Evolutionary conservation across 2,113 vertebrate species (phyloP), one percentile per base, ranked within the genome.

Genomic region (Ameiurus melas): DNA sequence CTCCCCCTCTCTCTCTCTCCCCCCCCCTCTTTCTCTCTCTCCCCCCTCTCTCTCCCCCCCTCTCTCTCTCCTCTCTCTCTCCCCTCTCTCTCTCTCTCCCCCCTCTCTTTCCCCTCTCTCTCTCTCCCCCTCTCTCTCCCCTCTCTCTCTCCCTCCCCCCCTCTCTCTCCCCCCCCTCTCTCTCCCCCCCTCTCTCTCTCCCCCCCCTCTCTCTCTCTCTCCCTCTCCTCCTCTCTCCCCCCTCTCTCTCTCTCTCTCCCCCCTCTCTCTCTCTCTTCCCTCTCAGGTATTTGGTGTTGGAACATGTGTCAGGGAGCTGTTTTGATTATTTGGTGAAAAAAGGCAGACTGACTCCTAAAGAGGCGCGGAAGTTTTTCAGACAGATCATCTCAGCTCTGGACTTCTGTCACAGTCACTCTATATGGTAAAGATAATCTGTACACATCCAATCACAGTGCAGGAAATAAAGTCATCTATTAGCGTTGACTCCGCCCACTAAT

Each of bases 271-370:
- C 9, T 25, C 71, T 30, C 75, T 39, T 79, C 0, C 17, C 75
- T 58, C 3, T 0, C 92, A 98, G 97, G 93, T 98, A 98, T 90
- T 93, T 98, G 93, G 97, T 98, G 88, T 91, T 98, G 92, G 97
- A 98, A 92, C 97, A 98, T 0, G 97, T 98, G 53, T 97, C 97
- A 3, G 97, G 97, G 0, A 98, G 92, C 94, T 98, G 33, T 98
- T 98, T 98, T 16, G 97, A 98, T 93, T 98, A 98, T 92, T 93
- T 98, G 92, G 97, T 98, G 82, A 97, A 98, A 92, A 98, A 98
- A 92, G 97, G 97, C 66, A 91, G 97, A 19, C 91, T 98, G 89
- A 98, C 97, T 17, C 97, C 97, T 84, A 97, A 97, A 93, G 97
- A 98, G 92, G 97, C 97, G 73, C 93, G 97, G 60, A 98, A 97